Percentiles rank a stretch among this genome's conserved stretches.
These are phyloP conservation scores for Lottia scabra DNA, from an alignment of 2,888 invertebrate species.

Conservation along the genomic window DNA sequence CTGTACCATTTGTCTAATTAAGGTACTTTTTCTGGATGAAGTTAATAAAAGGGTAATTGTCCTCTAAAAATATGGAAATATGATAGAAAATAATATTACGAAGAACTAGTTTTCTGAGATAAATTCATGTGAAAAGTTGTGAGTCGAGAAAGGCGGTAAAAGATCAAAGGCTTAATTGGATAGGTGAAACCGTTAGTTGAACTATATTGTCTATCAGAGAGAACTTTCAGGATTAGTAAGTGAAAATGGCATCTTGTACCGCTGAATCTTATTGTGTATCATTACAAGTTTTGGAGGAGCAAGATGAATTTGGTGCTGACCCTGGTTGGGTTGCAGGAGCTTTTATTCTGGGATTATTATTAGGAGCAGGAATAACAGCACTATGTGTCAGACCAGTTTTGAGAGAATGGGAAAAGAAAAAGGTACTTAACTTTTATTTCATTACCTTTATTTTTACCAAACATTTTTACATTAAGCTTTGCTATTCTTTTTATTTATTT, in stretches of 20 bases:
- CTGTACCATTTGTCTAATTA: too few species aligned
- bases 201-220: neutral
- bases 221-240: neutral
- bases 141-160: neutral
- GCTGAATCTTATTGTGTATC: slow-evolving; percentile 36
- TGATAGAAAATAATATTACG: too few species aligned
- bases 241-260: slow-evolving; percentile 8
- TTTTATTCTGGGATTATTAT: slow-evolving; percentile 55
- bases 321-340: slow-evolving; percentile 57
- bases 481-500: neutral
- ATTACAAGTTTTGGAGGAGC: slow-evolving; percentile 29
- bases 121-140: too few species aligned
- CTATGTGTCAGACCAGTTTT: slow-evolving; percentile 55
- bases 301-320: slow-evolving; percentile 41
- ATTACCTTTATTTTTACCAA: too few species aligned
- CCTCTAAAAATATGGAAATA: too few species aligned
- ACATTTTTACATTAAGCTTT: too few species aligned
- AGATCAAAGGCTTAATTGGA: neutral
- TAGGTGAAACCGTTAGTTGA: too few species aligned
- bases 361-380: slow-evolving; percentile 50
- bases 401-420: slow-evolving; percentile 53
- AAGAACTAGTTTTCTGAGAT: too few species aligned
- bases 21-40: too few species aligned
- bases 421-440: slow-evolving; percentile 35
- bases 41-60: too few species aligned